Conservation (phyloP, 1,140 invertebrate genomes). For the Drosophila chauvacae region DNA sequence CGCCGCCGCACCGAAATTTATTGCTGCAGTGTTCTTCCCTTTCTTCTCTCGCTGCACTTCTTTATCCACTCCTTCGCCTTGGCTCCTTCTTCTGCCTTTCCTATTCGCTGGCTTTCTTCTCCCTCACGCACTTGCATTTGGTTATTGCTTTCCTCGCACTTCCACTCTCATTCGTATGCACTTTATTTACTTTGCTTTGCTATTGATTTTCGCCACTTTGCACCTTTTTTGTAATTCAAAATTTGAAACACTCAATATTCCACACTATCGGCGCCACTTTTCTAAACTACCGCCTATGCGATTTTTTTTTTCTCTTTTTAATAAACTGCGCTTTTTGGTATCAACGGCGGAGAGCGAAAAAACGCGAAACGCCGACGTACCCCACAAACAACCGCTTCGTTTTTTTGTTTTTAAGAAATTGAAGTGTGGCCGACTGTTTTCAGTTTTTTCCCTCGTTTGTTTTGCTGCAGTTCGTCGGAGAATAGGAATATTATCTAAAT, state of each 20-base stretch:
- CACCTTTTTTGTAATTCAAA: constrained; percentile 10
- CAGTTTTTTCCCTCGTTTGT: not conserved
- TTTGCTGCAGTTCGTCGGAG: not conserved
- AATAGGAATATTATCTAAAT: not conserved
- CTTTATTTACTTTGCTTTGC: constrained; percentile 79
- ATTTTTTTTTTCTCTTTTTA: not conserved
- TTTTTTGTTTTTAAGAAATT: too few species aligned
- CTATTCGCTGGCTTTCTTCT: constrained; percentile 28
- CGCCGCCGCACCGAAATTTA: constrained; percentile 35
- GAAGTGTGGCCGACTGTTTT: not conserved
- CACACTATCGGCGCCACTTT: constrained; percentile 7
- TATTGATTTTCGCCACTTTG: constrained; percentile 74
- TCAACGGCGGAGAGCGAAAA: constrained; percentile 8
- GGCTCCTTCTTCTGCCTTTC: constrained; percentile 24
- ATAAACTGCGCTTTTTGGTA: constrained; percentile 21
- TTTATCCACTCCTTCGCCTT: constrained; percentile 15
- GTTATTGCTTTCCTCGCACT: constrained; percentile 24
- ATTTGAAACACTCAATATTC: constrained; percentile 5
- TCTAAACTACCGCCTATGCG: not conserved
- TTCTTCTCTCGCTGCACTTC: constrained; percentile 26
- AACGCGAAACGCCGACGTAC: constrained; percentile 26
- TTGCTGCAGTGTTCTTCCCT: constrained; percentile 37
- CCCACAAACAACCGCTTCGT: constrained; percentile 8
- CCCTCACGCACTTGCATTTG: constrained; percentile 44
- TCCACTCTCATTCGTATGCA: constrained; percentile 60